Evolutionary conservation across 2,888 invertebrate species (phyloP), one percentile per base, ranked within the genome.

Genomic region (Sipha maydis): DNA sequence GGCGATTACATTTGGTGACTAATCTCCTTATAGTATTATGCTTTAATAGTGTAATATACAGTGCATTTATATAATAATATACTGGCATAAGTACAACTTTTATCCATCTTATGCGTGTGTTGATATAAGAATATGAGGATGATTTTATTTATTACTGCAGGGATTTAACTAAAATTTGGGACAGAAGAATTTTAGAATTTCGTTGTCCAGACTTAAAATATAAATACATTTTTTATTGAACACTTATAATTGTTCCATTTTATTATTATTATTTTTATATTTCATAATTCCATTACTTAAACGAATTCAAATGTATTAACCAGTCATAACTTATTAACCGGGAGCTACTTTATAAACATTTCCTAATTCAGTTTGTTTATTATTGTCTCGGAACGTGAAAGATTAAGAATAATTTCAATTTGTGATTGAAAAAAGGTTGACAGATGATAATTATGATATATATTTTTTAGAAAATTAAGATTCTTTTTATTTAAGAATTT

Each of bases 401-500:
- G 25, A 78, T 31, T 89, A 90, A 67, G 67, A n/a, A 67, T 67
- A n/a, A 67, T 67, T 25, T n/a, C 34, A 34, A 4, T 34, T 34
- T 34, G 67, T 67, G 8, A 67, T n/a, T 41, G 9, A 41, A 41
- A 41, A 41, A 41, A 5, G 8, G 34, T 34, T 34, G 34, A 34
- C 2, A 34, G 4, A 34, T 34, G 2, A 34, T 34, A 34, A 34
- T 34, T 34, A 3, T 34, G 34, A 34, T 34, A 34, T 34, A 4
- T 34, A 34, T 34, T 3, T 34, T 34, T n/a, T n/a, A n/a, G n/a
- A n/a, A n/a, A n/a, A n/a, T n/a, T n/a, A n/a, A n/a, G n/a, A n/a
- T n/a, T n/a, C n/a, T n/a, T n/a, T n/a, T n/a, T n/a, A n/a, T n/a
- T 38, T 38, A 7, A 38, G 7, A 38, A 38, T 38, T 38, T 38